Conservation (phyloP, 1,140 invertebrate species). For the Panulirus ornatus region DNA sequence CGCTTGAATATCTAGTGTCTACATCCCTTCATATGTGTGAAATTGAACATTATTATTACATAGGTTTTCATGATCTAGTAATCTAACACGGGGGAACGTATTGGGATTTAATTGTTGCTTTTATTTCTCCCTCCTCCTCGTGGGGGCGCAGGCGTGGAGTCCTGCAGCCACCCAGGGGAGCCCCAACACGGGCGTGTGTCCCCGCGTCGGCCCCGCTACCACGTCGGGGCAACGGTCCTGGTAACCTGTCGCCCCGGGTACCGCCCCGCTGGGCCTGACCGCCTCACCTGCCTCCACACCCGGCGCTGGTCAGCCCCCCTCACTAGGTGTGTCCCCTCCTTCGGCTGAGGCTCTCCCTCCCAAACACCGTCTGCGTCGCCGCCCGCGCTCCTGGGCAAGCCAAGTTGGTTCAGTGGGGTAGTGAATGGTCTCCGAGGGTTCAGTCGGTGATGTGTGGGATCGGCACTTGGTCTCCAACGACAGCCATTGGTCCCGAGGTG, state of each 20-base stretch:
- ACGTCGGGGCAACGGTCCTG: conserved; percentile 48
- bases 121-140: background rate
- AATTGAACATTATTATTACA: too few species aligned
- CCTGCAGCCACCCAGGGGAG: conserved; percentile 64
- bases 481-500: background rate
- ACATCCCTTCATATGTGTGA: too few species aligned
- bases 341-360: conserved; percentile 24
- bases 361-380: background rate
- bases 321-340: conserved; percentile 65
- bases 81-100: background rate
- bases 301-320: conserved; percentile 70
- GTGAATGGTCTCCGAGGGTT: too few species aligned
- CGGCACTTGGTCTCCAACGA: background rate
- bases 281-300: conserved; percentile 70
- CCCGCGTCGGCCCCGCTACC: conserved; percentile 66
- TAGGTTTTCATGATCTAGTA: background rate
- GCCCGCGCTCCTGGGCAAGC: background rate
- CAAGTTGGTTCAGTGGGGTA: too few species aligned
- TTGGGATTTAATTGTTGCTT: background rate
- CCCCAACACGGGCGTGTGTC: conserved; percentile 66
- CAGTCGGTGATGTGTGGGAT: too few species aligned
- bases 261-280: conserved; percentile 72
- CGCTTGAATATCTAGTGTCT: too few species aligned
- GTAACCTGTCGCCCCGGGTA: conserved; percentile 71
- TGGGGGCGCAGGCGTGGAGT: conserved; percentile 53